These are phyloP conservation scores for Pachycephala philippinensis DNA, from an alignment of 2,113 vertebrate species.

Conservation along the genomic window DNA sequence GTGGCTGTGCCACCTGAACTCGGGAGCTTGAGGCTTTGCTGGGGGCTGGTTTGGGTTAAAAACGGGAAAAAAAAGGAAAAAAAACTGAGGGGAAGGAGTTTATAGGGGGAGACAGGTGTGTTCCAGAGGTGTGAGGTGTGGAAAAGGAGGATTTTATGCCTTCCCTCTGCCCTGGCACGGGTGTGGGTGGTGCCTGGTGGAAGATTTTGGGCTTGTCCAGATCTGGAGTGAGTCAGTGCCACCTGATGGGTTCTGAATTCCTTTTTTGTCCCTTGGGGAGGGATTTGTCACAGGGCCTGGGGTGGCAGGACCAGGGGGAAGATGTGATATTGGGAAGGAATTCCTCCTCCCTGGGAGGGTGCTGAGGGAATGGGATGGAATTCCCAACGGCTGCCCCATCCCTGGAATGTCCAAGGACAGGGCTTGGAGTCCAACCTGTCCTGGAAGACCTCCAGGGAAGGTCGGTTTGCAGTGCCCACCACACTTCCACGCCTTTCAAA, in stretches of 20 bases:
- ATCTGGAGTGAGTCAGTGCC: not conserved
- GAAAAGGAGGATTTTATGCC: not conserved
- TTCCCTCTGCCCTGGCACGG: not conserved
- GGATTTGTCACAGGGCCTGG: not conserved
- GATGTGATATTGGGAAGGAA: not conserved
- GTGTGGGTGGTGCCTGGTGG: not conserved
- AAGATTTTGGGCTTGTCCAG: not conserved
- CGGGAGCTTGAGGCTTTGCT: not conserved
- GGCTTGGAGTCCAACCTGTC: not conserved
- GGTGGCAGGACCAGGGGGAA: not conserved
- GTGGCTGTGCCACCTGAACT: not conserved
- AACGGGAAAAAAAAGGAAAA: rapidly evolving
- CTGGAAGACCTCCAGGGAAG: not conserved
- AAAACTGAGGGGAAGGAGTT: rapidly evolving
- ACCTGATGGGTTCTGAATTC: not conserved
- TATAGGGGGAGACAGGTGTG: not conserved
- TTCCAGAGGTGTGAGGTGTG: not conserved
- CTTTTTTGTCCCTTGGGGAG: not conserved
- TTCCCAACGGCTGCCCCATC: not conserved
- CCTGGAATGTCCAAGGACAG: not conserved
- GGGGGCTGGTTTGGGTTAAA: not conserved
- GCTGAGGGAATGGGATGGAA: too few relatives aligned
- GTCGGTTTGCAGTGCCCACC: not conserved
- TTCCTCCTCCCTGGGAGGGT: not conserved
- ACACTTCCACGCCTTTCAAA: rapidly evolving